phyloP scores from a whole-genome alignment of 1,140 invertebrate genomes.

The Zaprionus lachaisei region DNA sequence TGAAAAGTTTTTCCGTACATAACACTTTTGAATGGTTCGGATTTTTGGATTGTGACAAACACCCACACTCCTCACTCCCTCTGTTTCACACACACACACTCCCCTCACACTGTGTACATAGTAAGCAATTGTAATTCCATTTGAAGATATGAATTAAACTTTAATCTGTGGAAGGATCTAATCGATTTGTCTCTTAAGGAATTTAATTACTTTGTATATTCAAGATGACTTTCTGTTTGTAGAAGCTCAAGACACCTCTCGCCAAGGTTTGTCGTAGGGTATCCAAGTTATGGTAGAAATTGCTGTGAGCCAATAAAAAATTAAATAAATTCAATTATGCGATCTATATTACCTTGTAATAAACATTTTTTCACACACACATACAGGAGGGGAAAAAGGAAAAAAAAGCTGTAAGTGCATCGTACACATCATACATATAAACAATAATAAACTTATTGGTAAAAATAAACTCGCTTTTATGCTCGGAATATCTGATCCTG shows the following conservation, averaged over 20 bases:
- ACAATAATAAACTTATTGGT: slow-evolving; percentile 6
- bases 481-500: not conserved
- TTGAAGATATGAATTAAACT: not conserved
- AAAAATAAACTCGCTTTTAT: slow-evolving; percentile 2
- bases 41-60: slow-evolving; percentile 6
- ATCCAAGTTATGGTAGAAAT: not conserved
- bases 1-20: slow-evolving; percentile 3
- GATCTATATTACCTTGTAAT: slow-evolving; percentile 2
- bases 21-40: slow-evolving; percentile 10
- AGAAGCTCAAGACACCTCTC: not conserved
- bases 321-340: slow-evolving; percentile 12
- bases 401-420: not conserved
- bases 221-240: not conserved
- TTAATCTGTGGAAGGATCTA: not conserved
- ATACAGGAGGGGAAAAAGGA: not conserved
- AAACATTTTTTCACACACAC: not conserved
- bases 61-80: not conserved
- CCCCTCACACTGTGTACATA: not conserved
- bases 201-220: not conserved
- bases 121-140: not conserved
- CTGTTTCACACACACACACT: not conserved
- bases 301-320: slow-evolving; percentile 2
- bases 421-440: not conserved
- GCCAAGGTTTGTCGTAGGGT: not conserved
- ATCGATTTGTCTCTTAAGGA: not conserved